These are phyloP conservation scores for Drosophila miranda DNA, from an alignment of 1,140 invertebrate genomes.

Conservation along the genomic window DNA sequence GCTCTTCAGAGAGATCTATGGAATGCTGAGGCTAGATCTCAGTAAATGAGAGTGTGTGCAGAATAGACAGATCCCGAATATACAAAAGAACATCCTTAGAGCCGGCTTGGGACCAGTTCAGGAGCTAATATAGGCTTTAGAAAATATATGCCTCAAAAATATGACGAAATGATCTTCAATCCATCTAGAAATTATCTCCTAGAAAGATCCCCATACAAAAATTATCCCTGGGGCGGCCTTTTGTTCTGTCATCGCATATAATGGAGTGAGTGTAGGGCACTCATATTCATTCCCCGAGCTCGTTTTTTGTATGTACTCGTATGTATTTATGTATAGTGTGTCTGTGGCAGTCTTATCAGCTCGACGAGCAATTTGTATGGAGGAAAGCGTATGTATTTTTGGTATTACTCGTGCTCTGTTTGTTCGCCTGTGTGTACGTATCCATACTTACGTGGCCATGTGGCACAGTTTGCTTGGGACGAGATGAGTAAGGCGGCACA, in stretches of 20 bases:
- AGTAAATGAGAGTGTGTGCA: too few species aligned
- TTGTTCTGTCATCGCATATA: conserved; percentile 11
- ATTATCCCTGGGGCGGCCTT: background rate
- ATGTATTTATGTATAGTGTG: background rate
- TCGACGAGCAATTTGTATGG: conserved; percentile 48
- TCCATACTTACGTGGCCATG: conserved; percentile 64
- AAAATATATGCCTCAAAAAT: too few species aligned
- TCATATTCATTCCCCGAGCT: too few species aligned
- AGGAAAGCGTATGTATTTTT: conserved; percentile 75
- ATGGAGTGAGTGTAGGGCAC: background rate
- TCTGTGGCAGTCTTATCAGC: conserved; percentile 61
- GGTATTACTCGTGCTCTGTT: conserved; percentile 64
- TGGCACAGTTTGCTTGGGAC: conserved; percentile 43
- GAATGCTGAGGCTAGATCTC: too few species aligned
- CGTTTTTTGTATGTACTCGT: too few species aligned
- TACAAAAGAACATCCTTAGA: too few species aligned
- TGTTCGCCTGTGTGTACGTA: conserved; percentile 27
- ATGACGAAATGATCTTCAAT: too few species aligned
- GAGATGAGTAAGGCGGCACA: conserved; percentile 25
- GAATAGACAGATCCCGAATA: too few species aligned
- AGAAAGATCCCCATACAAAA: background rate
- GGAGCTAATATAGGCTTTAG: too few species aligned
- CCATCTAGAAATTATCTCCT: too few species aligned
- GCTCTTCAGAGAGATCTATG: background rate
- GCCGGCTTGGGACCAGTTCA: too few species aligned